These are phyloP conservation scores for Ochotona princeps DNA, from an alignment of 2,113 vertebrate genomes.

Conservation along the genomic window DNA sequence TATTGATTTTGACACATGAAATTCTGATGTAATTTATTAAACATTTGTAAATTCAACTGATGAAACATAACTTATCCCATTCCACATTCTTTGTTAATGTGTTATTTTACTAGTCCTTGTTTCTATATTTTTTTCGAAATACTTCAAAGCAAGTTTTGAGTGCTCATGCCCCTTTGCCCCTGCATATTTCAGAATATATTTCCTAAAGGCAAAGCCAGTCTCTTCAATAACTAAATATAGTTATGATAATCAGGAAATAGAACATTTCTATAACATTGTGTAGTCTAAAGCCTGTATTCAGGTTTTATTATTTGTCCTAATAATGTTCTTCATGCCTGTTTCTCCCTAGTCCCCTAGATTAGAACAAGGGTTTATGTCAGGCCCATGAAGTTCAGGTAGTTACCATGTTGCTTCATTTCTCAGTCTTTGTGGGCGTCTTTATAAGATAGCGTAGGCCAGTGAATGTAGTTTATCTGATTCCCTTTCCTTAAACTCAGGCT, in stretches of 20 bases:
- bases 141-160: constrained; percentile 2
- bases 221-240: neutral
- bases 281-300: neutral
- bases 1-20: constrained; percentile 30
- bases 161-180: neutral
- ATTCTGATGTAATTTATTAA: constrained; percentile 39
- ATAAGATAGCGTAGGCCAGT: neutral
- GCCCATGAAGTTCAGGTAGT: neutral
- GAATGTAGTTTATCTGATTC: neutral
- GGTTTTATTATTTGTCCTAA: neutral
- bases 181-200: constrained; percentile 39
- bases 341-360: neutral
- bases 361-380: neutral
- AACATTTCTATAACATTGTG: neutral
- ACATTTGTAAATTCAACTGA: neutral
- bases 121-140: constrained; percentile 20
- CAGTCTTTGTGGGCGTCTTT: neutral
- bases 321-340: neutral
- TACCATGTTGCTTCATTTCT: neutral
- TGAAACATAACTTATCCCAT: neutral
- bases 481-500: neutral
- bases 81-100: neutral
- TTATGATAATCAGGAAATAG: constrained; percentile 41
- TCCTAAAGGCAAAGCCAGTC: constrained; percentile 16
- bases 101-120: neutral